Base-by-base conservation (phyloP, 2,113 vertebrate species). In the Tenebrosternarchus preto region DNA sequence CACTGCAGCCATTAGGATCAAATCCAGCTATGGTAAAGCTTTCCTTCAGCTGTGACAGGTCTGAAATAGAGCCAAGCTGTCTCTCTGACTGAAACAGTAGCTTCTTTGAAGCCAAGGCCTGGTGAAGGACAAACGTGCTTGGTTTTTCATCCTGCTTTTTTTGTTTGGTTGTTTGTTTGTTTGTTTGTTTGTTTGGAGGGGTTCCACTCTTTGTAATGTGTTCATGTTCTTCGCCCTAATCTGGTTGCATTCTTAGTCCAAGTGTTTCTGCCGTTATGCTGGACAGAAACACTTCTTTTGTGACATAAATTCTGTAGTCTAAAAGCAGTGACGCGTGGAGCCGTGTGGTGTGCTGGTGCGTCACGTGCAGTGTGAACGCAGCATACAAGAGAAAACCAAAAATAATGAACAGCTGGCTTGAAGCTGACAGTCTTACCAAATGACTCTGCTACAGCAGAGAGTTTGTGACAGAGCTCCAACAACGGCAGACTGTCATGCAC, bases 1-100 rank as follows among this genome's bases (percentile, higher is more conserved):
- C 86, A 78, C 78, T 83, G 81, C 77, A 73, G 77, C 78, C 79
- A 83, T 86, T 82, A 73, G 80, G 78, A 86, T 88, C 71, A 76
- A 88, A 84, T 84, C 81, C 76, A 85, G 71, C 73, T 83, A 72
- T 84, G 76, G 39, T 75, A 80, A 82, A 81, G 81, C 84, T 80
- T 85, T 88, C 87, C 71, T 50, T 84, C 53, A 71, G 55, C 82
- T 78, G 63, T 80, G 77, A 87, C 85, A 85, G 80, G 70, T 77
- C 74, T 86, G 64, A 88, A 88, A 89, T 72, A 80, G 78, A 84
- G 74, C 81, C 25, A 22, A 43, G 80, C 84, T 72, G 70, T 81
- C 53, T 43, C 46, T 85, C 77, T 33, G 76, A 31, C 39, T 75
- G 46, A 64, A 78, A 66, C 75, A 57, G 27, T 64, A 29, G 75